These are phyloP conservation scores for Gambusia yucatana DNA, from an alignment of 2,797 vertebrate genomes.

Conservation along the genomic window DNA sequence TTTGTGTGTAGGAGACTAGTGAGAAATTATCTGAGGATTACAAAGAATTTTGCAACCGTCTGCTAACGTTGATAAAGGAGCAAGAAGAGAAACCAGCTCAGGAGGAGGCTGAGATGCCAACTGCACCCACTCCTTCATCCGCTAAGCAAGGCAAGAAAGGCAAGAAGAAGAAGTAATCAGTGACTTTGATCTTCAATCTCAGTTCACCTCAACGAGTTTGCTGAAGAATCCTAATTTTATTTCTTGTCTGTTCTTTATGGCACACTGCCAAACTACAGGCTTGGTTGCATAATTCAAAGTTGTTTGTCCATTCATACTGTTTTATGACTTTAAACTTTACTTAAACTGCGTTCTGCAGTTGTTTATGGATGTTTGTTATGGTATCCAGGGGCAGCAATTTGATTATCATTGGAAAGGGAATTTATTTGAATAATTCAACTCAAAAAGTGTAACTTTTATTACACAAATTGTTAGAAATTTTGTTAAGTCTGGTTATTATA, in stretches of 20 bases:
- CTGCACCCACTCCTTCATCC: constrained; percentile 43
- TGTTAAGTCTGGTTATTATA: neutral
- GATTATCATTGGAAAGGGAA: neutral
- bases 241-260: neutral
- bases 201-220: constrained; percentile 36
- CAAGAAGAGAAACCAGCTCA: constrained; percentile 67
- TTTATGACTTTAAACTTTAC: neutral
- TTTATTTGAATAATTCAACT: neutral
- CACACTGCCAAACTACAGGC: constrained; percentile 15
- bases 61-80: constrained; percentile 70
- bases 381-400: neutral
- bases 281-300: constrained; percentile 8
- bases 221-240: constrained; percentile 27
- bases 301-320: neutral
- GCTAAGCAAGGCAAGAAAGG: constrained; percentile 65
- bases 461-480: neutral
- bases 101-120: constrained; percentile 62
- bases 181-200: constrained; percentile 19
- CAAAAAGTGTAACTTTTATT: neutral
- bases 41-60: constrained; percentile 73
- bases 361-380: neutral
- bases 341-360: neutral
- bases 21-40: constrained; percentile 70
- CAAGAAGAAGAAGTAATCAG: constrained; percentile 75
- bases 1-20: constrained; percentile 75